Base-by-base conservation (phyloP, 2,888 invertebrate genomes). In the Protodeltote pygarga region DNA sequence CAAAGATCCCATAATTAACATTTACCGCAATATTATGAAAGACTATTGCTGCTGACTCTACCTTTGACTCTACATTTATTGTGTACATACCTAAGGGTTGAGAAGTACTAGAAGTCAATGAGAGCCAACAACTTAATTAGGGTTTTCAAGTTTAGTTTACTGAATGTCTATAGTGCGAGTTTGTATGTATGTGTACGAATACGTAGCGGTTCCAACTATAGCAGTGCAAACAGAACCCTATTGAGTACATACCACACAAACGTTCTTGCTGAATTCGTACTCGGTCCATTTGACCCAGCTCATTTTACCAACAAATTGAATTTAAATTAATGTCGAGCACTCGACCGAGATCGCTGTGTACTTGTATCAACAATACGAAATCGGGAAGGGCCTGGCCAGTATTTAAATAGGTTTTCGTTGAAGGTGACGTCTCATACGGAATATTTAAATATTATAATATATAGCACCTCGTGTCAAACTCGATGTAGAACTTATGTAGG, bases 311-410 rank as follows among this genome's bases (percentile, higher is more conserved):
- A 45, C 45, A 53, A 50, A 69, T 65, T 65, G 47, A 50, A 60
- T 61, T 42, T 50, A 48, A 55, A 65, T 70, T 40, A 61, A 47
- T 52, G 31, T 47, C 37, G n/a, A n/a, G n/a, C n/a, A n/a, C n/a
- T n/a, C n/a, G n/a, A n/a, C n/a, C n/a, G 21, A 41, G 38, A 41
- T 41, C 35, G 34, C 38, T 47, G 9, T 38, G 37, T 29, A 27
- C 17, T 20, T 33, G 8, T 24, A 20, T 15, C 15, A 38, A 59
- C 28, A 51, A 41, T 35, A 31, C 20, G 1, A 1, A 13, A 27
- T 19, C 5, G 27, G 10, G 28, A 23, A 38, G 14, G 10, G 32
- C 11, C 21, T 34, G 16, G 14, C 5, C 29, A 32, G 2, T 38
- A 37, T 31, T 34, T 42, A 4, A 27, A 42, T 32, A 61, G 28